phyloP scores from a whole-genome alignment of 2,113 vertebrate species.

The Sorex fumeus region DNA sequence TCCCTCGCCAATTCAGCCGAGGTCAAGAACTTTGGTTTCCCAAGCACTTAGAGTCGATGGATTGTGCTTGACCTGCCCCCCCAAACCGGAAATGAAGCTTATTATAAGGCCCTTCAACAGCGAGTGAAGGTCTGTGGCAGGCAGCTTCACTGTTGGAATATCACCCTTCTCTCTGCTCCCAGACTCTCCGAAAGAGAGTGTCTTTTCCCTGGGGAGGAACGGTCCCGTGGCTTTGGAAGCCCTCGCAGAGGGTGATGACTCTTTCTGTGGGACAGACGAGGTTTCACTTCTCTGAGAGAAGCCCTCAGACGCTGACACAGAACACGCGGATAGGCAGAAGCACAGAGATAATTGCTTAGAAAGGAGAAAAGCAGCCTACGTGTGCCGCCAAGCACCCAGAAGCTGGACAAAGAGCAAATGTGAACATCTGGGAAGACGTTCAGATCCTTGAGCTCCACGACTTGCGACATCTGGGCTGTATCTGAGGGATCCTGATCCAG shows the following conservation, averaged over 20 bases:
- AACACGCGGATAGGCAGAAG: neutral
- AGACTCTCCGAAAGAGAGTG: neutral
- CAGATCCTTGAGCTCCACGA: neutral
- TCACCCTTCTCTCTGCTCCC: neutral
- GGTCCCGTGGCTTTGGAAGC: neutral
- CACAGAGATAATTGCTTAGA: constrained; percentile 65
- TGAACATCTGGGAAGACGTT: neutral
- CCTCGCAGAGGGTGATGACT: neutral
- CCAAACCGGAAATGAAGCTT: neutral
- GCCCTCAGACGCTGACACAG: constrained; percentile 71
- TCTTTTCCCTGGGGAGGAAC: neutral
- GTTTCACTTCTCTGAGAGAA: constrained; percentile 74
- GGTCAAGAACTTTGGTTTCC: neutral
- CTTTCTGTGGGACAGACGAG: neutral
- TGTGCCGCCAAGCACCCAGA: neutral
- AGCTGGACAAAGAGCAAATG: constrained; percentile 11
- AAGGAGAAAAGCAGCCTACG: constrained; percentile 30
- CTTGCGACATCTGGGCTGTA: no score
- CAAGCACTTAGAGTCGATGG: neutral
- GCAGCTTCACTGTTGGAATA: neutral
- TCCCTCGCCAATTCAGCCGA: neutral
- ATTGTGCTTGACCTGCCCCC: neutral
- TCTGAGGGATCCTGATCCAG: no score
- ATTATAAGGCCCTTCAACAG: neutral
- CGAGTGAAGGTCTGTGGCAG: neutral